Conservation (phyloP, 2,113 vertebrate genomes). For the Melanostigma gelatinosum region DNA sequence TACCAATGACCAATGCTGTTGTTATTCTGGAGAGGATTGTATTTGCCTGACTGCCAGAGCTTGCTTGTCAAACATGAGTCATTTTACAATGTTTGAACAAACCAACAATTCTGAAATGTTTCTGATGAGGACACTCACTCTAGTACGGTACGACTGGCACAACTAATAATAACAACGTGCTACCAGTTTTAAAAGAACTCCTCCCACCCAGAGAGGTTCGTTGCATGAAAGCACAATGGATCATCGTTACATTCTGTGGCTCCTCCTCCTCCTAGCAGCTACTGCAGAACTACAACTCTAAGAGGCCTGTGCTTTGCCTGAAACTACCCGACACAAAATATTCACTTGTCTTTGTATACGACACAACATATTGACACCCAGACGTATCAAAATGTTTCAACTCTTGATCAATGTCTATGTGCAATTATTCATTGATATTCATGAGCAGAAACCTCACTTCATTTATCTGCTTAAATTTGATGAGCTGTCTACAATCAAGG, state of each 20-base stretch:
- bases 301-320: not conserved
- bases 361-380: slow-evolving; percentile 7
- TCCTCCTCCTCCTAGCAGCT: not conserved
- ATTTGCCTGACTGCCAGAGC: not conserved
- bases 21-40: not conserved
- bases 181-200: not conserved
- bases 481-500: slow-evolving; percentile 27
- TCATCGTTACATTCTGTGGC: slow-evolving; percentile 15
- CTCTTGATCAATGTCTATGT: not conserved
- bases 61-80: not conserved
- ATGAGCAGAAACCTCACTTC: slow-evolving; percentile 19
- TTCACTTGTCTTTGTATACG: not conserved
- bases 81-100: slow-evolving; percentile 12
- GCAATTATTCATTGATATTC: slow-evolving; percentile 31
- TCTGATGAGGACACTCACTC: not conserved
- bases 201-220: not conserved
- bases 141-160: not conserved
- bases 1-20: not conserved
- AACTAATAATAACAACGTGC: not conserved
- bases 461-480: slow-evolving; percentile 32
- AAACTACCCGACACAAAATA: slow-evolving; percentile 21
- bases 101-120: not conserved
- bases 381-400: not conserved
- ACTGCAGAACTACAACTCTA: not conserved
- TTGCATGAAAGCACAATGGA: slow-evolving; percentile 30